A percentile compares a stretch with the other conserved stretches of the same genome.
These are phyloP conservation scores for chimpanzee (Pan troglodytes) DNA, from an alignment of 2,113 vertebrate species.

Conservation along the genomic window DNA sequence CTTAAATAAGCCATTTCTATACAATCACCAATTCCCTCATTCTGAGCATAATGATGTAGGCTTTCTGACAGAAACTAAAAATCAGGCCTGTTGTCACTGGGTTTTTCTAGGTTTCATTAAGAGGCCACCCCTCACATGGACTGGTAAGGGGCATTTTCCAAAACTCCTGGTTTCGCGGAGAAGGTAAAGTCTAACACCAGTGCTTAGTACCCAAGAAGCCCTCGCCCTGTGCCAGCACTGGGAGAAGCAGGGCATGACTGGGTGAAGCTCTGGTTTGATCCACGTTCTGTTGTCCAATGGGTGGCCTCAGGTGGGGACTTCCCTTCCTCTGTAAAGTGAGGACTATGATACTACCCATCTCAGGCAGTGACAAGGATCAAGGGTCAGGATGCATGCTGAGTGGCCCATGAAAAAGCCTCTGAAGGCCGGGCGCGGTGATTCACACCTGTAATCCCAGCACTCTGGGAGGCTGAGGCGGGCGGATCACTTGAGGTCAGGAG, in stretches of 20 bases:
- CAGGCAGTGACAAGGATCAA: too few species aligned
- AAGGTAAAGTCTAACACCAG: background rate
- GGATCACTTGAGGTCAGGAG: too few species aligned
- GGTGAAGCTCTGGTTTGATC: background rate
- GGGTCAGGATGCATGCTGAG: background rate
- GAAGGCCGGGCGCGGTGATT: too few species aligned
- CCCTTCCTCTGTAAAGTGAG: background rate
- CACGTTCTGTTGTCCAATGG: background rate
- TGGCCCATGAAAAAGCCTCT: background rate
- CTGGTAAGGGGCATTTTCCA: accelerated
- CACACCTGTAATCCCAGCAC: too few species aligned
- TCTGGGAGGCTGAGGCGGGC: too few species aligned
- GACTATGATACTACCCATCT: background rate
- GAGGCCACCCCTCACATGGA: background rate
- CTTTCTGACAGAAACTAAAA: background rate
- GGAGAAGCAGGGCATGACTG: background rate
- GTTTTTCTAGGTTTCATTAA: background rate
- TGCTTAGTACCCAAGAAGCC: background rate
- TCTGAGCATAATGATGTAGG: background rate
- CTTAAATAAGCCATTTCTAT: background rate
- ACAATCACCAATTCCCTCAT: background rate
- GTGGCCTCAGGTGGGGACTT: background rate
- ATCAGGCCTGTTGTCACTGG: background rate
- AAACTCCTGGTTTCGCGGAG: background rate
- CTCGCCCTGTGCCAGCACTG: background rate